phyloP scores from a whole-genome alignment of 2,888 invertebrate genomes.

The Argyra leucocephala region DNA sequence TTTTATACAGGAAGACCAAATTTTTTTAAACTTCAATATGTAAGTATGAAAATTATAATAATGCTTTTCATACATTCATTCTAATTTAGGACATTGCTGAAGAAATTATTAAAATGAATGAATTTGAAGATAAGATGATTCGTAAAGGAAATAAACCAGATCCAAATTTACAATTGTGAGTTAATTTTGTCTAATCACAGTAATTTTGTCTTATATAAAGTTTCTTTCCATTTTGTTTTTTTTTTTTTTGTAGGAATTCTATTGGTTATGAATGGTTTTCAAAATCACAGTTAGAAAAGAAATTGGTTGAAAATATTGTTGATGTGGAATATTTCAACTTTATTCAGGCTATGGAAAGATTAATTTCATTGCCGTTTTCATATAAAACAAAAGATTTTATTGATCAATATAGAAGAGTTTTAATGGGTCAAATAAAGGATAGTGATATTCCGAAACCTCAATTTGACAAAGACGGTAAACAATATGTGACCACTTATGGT shows the following conservation, averaged over 20 bases:
- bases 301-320: constrained; percentile 57
- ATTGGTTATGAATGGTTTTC: constrained; percentile 55
- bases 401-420: constrained; percentile 54
- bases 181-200: constrained; percentile 22
- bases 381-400: constrained; percentile 63
- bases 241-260: constrained; percentile 43
- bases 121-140: constrained; percentile 61
- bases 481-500: constrained; percentile 63
- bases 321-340: constrained; percentile 66
- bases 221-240: neutral
- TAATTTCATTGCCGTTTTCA: constrained; percentile 62
- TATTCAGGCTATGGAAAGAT: constrained; percentile 58
- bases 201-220: neutral
- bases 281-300: constrained; percentile 55
- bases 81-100: constrained; percentile 55
- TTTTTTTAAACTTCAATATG: constrained; percentile 74
- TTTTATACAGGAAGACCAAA: constrained; percentile 87
- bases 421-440: constrained; percentile 51
- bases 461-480: constrained; percentile 60
- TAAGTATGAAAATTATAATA: constrained; percentile 38
- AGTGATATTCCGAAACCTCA: constrained; percentile 57
- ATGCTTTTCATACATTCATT: neutral
- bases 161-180: constrained; percentile 51
- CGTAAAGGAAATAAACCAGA: constrained; percentile 54
- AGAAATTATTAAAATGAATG: constrained; percentile 56